A percentile compares a stretch with the other conserved stretches of the same genome.
These are phyloP conservation scores for Sapayoa aenigma DNA, from an alignment of 2,113 vertebrate species.

Conservation along the genomic window DNA sequence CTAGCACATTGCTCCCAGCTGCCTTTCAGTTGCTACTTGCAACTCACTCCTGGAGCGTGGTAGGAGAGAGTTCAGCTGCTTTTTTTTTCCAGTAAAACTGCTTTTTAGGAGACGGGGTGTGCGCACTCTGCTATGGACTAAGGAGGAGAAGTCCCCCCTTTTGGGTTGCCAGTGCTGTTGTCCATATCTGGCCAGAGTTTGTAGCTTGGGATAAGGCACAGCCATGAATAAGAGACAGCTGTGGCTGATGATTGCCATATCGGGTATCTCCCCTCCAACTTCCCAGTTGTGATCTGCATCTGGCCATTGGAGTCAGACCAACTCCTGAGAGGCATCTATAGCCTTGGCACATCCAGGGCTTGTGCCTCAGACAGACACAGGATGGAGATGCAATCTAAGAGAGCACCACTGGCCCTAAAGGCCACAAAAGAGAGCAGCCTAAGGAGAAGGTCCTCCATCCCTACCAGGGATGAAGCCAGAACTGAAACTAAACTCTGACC, in stretches of 20 bases:
- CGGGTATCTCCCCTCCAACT: neutral
- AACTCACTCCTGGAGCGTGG: neutral
- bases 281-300: neutral
- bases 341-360: neutral
- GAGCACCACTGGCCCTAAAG: fast-evolving
- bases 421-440: neutral
- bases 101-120: neutral
- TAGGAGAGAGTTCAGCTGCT: neutral
- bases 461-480: neutral
- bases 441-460: neutral
- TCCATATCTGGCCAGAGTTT: neutral
- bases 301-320: neutral
- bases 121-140: neutral
- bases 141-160: neutral
- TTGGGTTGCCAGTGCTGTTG: neutral
- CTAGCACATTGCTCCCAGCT: neutral
- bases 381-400: neutral
- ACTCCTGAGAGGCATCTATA: neutral
- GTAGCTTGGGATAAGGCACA: neutral
- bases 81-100: neutral
- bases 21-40: neutral
- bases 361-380: neutral
- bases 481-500: neutral
- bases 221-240: neutral
- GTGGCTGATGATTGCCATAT: neutral